phyloP scores from a whole-genome alignment of 2,797 vertebrate genomes.

The Karalla daura region DNA sequence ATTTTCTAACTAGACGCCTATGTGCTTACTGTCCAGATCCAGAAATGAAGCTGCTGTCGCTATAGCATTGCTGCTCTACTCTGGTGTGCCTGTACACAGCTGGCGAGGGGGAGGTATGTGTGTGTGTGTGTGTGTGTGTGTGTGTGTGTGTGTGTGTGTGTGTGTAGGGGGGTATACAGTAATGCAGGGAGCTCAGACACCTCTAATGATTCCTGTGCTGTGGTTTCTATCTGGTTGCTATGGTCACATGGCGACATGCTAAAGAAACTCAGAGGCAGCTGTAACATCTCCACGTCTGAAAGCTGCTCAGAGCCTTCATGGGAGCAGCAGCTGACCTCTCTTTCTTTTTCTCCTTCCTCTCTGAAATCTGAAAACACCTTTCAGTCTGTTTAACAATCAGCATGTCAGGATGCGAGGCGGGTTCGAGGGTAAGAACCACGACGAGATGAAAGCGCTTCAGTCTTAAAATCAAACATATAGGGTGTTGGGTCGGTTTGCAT shows the following conservation, averaged over 20 bases:
- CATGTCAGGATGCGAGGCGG: background rate
- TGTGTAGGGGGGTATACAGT: too few relatives aligned
- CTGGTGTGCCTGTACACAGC: background rate
- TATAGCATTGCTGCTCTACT: background rate
- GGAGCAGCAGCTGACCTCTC: background rate
- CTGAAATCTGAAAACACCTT: background rate
- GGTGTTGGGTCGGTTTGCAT: too few relatives aligned
- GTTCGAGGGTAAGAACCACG: background rate
- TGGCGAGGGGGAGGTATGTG: background rate
- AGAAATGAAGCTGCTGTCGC: background rate
- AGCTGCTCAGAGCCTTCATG: too few relatives aligned
- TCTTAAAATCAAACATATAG: too few relatives aligned
- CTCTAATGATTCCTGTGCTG: background rate
- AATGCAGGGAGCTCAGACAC: background rate
- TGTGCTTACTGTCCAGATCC: too few relatives aligned
- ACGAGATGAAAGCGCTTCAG: too few relatives aligned
- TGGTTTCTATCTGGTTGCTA: background rate
- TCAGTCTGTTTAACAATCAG: background rate
- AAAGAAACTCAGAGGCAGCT: background rate
- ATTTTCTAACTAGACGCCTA: too few relatives aligned
- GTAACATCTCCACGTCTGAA: background rate
- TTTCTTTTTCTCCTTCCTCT: background rate
- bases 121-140: too few relatives aligned
- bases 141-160: too few relatives aligned
- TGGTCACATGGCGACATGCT: background rate